Conservation (phyloP, 1,140 invertebrate genomes). For the Neelides sp. region DNA sequence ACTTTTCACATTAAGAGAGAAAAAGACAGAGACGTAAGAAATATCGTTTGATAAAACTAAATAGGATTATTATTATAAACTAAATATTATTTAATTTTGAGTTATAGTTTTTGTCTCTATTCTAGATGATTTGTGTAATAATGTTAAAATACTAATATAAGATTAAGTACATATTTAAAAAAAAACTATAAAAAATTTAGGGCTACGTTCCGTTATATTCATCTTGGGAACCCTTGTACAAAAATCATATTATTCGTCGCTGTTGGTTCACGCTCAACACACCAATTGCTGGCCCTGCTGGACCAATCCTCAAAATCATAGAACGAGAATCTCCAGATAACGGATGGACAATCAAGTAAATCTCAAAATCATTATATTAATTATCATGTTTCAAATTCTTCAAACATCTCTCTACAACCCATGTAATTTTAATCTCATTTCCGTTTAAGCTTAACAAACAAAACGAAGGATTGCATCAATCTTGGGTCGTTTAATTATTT, state of each 20-base stretch:
- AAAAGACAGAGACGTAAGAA: too few relatives aligned
- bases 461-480: slow-evolving; percentile 63
- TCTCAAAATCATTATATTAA: slow-evolving; percentile 12
- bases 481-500: slow-evolving; percentile 88
- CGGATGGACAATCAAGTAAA: slow-evolving; percentile 80
- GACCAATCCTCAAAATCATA: slow-evolving; percentile 65
- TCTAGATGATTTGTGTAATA: too few relatives aligned
- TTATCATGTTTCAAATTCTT: neutral
- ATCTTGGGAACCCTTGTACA: slow-evolving; percentile 87
- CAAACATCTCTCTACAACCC: slow-evolving; percentile 6
- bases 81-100: too few relatives aligned
- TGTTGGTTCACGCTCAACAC: slow-evolving; percentile 86
- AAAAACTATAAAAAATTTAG: too few relatives aligned
- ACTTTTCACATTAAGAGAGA: too few relatives aligned
- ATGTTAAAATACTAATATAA: too few relatives aligned
- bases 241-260: slow-evolving; percentile 80
- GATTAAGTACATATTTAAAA: too few relatives aligned
- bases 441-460: slow-evolving; percentile 56
- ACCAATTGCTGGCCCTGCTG: slow-evolving; percentile 83
- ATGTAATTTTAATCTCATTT: slow-evolving; percentile 46
- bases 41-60: too few relatives aligned
- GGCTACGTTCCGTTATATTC: slow-evolving; percentile 83
- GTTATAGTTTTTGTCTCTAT: too few relatives aligned
- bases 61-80: too few relatives aligned
- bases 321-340: slow-evolving; percentile 70